Base-by-base conservation (phyloP, 53 echinoderm and acorn worm genomes). In the Echinometra lucunter region DNA sequence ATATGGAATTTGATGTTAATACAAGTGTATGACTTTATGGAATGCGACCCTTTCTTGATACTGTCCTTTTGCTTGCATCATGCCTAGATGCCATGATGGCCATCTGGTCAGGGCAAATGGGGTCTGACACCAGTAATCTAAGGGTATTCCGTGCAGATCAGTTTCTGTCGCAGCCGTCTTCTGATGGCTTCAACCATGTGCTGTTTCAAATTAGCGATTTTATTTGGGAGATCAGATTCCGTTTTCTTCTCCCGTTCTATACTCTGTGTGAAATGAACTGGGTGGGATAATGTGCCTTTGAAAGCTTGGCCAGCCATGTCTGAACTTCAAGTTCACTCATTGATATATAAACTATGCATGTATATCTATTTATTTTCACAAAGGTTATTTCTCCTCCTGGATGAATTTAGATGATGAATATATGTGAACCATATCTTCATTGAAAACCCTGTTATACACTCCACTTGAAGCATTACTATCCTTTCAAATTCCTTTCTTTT, bases 161-260 rank as follows among this genome's bases (percentile, higher is more conserved):
- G 47, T 49, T 85, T 30, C 49, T 85, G 85, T 85, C 85, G 49
- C n/a, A 28, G 49, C 72, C 44, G 81, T 44, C 23, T 40, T 40
- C 85, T 85, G 85, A 85, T 85, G 85, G 85, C 47, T 85, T 85
- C 85, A 0, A 47, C 45, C 85, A 85, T 85, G 30, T 45, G 85
- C 85, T 85, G 85, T 49, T 85, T 53, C 85, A 85, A 85, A 85
- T 85, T 85, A 85, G 47, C 85, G n/a, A 85, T 85, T n/a, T 85
- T 47, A 85, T 85, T 85, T 85, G 85, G 45, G 85, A 85, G 85
- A 49, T 85, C 85, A 85, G 19, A 30, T 85, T 85, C 49, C 47
- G 49, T 85, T 85, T 85, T 28, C 49, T 85, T 85, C 85, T 17
- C 27, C 53, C 1, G n/a, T n/a, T 56, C 94, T 35, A 9, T 40